Conservation (phyloP, 2,797 vertebrate genomes). For the Tenualosa thibaudeaui region DNA sequence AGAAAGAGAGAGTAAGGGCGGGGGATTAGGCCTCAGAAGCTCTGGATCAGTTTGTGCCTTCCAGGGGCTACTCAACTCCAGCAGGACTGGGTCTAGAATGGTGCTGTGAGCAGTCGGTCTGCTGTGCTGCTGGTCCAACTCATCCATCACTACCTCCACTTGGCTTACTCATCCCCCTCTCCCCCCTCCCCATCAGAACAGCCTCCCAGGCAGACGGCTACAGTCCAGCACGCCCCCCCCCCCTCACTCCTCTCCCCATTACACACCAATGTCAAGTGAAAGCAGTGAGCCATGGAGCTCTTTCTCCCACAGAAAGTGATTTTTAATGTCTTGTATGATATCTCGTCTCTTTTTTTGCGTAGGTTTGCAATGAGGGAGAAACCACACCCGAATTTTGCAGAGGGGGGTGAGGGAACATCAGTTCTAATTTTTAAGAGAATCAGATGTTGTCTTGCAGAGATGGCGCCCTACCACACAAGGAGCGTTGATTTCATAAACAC, state of each 20-base stretch:
- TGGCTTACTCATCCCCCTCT: background rate
- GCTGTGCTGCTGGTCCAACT: background rate
- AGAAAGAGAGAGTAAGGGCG: background rate
- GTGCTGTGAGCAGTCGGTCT: background rate
- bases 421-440: background rate
- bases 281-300: background rate
- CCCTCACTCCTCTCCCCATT: background rate
- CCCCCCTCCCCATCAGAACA: background rate
- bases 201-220: background rate
- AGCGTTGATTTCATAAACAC: background rate
- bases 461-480: background rate
- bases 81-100: background rate
- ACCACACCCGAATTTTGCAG: background rate
- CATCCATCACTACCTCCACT: slow-evolving; percentile 6
- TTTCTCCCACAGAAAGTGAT: background rate
- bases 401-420: background rate
- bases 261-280: background rate
- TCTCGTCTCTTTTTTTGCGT: background rate
- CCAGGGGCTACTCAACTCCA: background rate
- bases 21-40: background rate
- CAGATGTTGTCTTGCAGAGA: background rate
- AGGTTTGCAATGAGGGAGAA: background rate
- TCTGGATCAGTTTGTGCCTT: background rate
- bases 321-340: background rate
- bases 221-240: background rate